Evolutionary conservation across 2,113 vertebrate genomes (phyloP).

Genomic region (Vombatus ursinus): DNA sequence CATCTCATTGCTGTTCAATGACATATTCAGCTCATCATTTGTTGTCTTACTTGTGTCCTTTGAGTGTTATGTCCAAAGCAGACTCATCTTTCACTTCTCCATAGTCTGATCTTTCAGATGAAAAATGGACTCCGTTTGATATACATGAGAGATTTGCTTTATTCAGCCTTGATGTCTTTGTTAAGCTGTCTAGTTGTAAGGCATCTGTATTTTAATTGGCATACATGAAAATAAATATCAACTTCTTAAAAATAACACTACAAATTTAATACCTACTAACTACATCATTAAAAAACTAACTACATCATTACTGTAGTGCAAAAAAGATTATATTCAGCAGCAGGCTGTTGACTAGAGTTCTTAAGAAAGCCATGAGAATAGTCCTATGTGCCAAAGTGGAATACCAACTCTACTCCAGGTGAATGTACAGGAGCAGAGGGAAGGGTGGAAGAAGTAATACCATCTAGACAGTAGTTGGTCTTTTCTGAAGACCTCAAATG

Average conservation of each 20-base stretch:
- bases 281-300: background rate
- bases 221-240: conserved; percentile 15
- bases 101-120: background rate
- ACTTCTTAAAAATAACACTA: background rate
- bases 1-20: background rate
- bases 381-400: background rate
- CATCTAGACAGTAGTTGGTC: background rate
- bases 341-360: background rate
- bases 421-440: background rate
- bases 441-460: background rate
- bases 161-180: background rate
- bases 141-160: background rate
- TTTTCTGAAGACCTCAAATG: background rate
- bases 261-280: background rate
- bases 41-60: conserved; percentile 67
- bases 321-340: background rate
- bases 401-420: background rate
- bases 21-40: background rate
- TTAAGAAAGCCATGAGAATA: background rate
- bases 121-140: background rate
- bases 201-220: conserved; percentile 78
- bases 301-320: conserved; percentile 5
- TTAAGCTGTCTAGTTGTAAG: conserved; percentile 75
- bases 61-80: conserved; percentile 49
- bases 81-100: background rate